These are phyloP conservation scores for Apocheima hispidaria DNA, from an alignment of 2,888 invertebrate species.

Conservation along the genomic window DNA sequence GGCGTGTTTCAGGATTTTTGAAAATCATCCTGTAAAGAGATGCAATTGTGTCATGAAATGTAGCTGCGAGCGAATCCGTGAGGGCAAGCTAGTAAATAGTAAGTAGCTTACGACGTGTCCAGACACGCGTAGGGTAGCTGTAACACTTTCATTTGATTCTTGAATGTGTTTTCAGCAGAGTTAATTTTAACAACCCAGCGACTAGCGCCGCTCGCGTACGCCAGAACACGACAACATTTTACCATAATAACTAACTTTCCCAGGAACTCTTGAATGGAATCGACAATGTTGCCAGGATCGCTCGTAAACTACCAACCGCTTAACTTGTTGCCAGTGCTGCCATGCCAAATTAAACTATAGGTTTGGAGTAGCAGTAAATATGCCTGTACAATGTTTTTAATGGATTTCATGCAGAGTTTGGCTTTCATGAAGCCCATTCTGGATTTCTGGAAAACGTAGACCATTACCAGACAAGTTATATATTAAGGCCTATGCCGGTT, in stretches of 20 bases:
- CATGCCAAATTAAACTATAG: slow-evolving; percentile 22
- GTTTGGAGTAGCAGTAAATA: slow-evolving; percentile 3
- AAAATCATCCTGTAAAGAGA: no score
- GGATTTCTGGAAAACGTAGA: no score
- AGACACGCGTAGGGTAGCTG: no score
- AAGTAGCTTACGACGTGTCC: no score
- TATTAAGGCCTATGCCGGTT: no score
- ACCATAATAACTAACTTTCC: neutral
- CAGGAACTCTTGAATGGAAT: slow-evolving; percentile 22
- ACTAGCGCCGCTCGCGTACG: neutral
- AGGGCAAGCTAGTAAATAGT: no score
- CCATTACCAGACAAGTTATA: no score
- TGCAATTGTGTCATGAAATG: no score
- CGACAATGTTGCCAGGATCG: slow-evolving; percentile 22
- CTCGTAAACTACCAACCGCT: slow-evolving; percentile 13
- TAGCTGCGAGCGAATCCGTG: no score
- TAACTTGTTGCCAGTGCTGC: slow-evolving; percentile 29
- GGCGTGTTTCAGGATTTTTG: no score
- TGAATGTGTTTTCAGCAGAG: neutral
- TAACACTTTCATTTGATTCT: no score
- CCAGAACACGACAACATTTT: neutral
- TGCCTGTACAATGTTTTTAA: neutral
- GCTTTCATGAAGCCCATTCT: no score
- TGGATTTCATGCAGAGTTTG: neutral
- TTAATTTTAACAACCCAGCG: slow-evolving; percentile 1